A percentile compares a stretch with the other conserved stretches of the same genome.
These are phyloP conservation scores for Eurystomus glaucurus DNA, from an alignment of 2,797 vertebrate genomes.

Conservation along the genomic window DNA sequence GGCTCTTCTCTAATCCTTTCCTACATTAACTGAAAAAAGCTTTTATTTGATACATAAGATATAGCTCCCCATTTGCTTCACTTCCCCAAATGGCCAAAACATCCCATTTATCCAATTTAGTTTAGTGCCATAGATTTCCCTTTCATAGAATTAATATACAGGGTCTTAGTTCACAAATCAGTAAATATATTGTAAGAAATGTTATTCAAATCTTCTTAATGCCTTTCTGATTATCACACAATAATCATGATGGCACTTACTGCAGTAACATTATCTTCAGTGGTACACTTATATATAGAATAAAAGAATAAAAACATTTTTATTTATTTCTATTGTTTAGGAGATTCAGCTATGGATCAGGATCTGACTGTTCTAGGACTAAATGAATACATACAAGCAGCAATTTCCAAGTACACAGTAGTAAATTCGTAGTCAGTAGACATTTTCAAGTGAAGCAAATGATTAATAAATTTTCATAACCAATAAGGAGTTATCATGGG, in stretches of 20 bases:
- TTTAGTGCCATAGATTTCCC: conserved; percentile 17
- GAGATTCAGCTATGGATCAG: not conserved
- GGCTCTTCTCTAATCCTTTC: not conserved
- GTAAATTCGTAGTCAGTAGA: not conserved
- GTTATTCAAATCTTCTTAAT: not conserved
- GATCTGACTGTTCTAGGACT: not conserved
- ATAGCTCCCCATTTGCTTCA: not conserved
- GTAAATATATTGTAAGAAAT: not conserved
- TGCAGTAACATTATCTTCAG: not conserved
- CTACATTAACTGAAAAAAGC: not conserved
- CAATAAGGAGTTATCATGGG: not conserved
- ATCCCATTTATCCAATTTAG: not conserved
- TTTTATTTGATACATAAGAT: not conserved
- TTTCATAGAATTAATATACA: not conserved
- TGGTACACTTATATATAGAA: not conserved
- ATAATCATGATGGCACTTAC: not conserved
- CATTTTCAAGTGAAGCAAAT: not conserved
- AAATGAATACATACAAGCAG: not conserved
- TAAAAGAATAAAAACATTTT: not conserved
- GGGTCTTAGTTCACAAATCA: not conserved
- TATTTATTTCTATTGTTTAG: not conserved
- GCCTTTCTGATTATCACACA: not conserved
- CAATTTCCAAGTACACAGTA: not conserved
- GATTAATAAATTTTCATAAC: not conserved
- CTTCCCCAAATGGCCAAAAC: not conserved